A percentile compares a stretch with the other conserved stretches of the same genome.
Conservation (phyloP, 2,888 invertebrate species). For the Reticulitermes lucifugus region DNA sequence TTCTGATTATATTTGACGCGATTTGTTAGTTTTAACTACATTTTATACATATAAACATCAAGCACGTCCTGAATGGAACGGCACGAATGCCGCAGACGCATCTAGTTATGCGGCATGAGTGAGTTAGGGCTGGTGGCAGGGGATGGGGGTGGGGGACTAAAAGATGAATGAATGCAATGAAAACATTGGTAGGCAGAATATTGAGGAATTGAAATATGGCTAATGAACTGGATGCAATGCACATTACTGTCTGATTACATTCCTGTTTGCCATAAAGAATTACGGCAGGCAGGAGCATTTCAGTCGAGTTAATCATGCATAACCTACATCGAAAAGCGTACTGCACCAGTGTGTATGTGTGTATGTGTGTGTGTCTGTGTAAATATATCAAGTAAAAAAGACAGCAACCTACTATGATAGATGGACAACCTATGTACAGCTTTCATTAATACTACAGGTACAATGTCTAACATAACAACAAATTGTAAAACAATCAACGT, state of each 20-base stretch:
- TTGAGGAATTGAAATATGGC: slow-evolving; percentile 42
- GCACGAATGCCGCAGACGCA: slow-evolving; percentile 16
- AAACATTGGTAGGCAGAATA: slow-evolving; percentile 38
- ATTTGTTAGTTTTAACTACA: neutral
- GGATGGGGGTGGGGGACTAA: neutral
- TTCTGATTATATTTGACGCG: neutral
- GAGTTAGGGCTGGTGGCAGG: neutral
- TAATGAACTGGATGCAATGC: slow-evolving; percentile 37
- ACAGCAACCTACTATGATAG: neutral
- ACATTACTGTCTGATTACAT: slow-evolving; percentile 36
- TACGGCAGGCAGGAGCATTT: slow-evolving; percentile 1
- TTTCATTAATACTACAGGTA: neutral
- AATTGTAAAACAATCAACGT: neutral
- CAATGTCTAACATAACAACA: neutral
- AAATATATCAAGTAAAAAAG: slow-evolving; percentile 23
- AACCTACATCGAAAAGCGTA: slow-evolving; percentile 16
- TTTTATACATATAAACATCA: neutral
- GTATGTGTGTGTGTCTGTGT: neutral
- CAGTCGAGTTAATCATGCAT: slow-evolving; percentile 24
- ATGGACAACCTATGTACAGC: slow-evolving; percentile 4
- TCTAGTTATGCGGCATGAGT: neutral
- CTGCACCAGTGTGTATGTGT: slow-evolving; percentile 27
- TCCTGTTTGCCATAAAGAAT: slow-evolving; percentile 42
- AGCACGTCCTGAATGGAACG: neutral
- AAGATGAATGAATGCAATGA: slow-evolving; percentile 39